Base-by-base conservation (phyloP, 2,888 invertebrate genomes). In the Leptopilina drosophilae region DNA sequence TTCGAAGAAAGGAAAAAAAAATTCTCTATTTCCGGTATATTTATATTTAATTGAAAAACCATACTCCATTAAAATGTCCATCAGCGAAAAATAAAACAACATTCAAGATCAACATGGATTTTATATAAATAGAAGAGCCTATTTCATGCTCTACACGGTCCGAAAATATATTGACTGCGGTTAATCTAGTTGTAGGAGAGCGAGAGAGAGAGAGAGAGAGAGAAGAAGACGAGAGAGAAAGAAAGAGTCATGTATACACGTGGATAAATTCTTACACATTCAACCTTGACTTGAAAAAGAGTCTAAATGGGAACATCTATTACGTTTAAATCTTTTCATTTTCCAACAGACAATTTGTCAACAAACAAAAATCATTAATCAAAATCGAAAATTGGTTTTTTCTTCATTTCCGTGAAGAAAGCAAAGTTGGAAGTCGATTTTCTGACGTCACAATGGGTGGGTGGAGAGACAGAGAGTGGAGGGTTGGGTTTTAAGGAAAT, bases 401-500 rank as follows among this genome's bases (percentile, higher is more conserved):
- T 8, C 7, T 8, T 42, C 6, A 42, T 42, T 42, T 42, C 42
- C 42, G 42, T n/a, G 33, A 33, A 33, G 5, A 3, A 33, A 33
- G 33, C 5, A 33, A 20, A 20, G 20, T 20, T 20, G 20, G 20
- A 20, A 33, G 33, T 33, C 33, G 33, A 33, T 33, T 33, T 33
- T 33, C 33, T 33, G 33, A 33, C 33, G 33, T 33, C 33, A 33
- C 33, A 33, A 33, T 33, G 33, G 5, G 33, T 33, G 33, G 33
- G 33, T 5, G 33, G 33, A 33, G 33, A 33, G 33, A 33, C 4
- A 42, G 6, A 42, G 42, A 8, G 42, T 7, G 42, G 6, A 7
- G 75, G 79, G 81, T 64, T 66, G 53, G 76, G 80, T 3, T 33
- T 33, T 64, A 73, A 81, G 80, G 82, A 85, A 84, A 83, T 82